phyloP scores from a whole-genome alignment of 2,888 invertebrate species.

The Anaspis maculata region DNA sequence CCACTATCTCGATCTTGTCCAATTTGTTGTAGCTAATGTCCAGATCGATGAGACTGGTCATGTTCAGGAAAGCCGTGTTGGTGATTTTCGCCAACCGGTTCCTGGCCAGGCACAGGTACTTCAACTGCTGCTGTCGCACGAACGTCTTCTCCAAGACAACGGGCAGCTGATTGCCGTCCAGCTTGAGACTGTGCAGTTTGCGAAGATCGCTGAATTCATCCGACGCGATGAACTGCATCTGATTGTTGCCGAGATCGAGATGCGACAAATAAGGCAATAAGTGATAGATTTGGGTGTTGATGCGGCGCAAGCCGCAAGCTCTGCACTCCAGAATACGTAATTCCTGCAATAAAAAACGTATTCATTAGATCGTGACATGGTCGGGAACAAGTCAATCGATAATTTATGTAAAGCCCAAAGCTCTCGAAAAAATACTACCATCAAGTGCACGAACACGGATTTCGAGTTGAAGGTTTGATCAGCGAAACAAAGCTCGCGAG shows the following conservation, averaged over 20 bases:
- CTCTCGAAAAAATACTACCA: too few relatives aligned
- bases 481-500: too few relatives aligned
- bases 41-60: slow-evolving; percentile 58
- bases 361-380: too few relatives aligned
- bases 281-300: slow-evolving; percentile 73
- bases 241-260: slow-evolving; percentile 70
- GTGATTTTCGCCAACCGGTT: slow-evolving; percentile 70
- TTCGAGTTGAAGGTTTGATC: too few relatives aligned
- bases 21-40: slow-evolving; percentile 73
- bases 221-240: slow-evolving; percentile 63
- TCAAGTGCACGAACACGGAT: too few relatives aligned
- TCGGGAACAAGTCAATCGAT: too few relatives aligned
- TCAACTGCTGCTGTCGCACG: slow-evolving; percentile 42
- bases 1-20: slow-evolving; percentile 55
- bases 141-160: slow-evolving; percentile 68
- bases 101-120: slow-evolving; percentile 52
- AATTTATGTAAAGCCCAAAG: too few relatives aligned
- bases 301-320: slow-evolving; percentile 60
- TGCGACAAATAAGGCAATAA: slow-evolving; percentile 63
- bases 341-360: slow-evolving; percentile 51
- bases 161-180: slow-evolving; percentile 72
- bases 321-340: slow-evolving; percentile 64
- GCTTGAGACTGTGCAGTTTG: slow-evolving; percentile 52
- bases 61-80: slow-evolving; percentile 63
- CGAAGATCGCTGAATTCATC: slow-evolving; percentile 66